phyloP scores from a whole-genome alignment of 2,797 vertebrate species.

The Enteromius afrohamiltoni region DNA sequence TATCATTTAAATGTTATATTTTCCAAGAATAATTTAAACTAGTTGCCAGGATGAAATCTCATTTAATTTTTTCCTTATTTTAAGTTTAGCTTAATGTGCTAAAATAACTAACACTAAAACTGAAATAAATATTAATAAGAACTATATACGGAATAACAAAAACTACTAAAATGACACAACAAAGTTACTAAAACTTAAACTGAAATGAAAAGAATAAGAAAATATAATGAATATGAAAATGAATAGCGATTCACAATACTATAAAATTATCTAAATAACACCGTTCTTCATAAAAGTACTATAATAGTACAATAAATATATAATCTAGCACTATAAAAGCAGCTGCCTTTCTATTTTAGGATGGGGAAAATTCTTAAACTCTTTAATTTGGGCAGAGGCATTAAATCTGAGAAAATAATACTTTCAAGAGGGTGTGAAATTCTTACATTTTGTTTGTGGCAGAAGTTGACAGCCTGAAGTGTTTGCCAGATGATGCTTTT shows the following conservation, averaged over 20 bases:
- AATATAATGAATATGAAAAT: background rate
- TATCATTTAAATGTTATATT: background rate
- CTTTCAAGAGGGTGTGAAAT: background rate
- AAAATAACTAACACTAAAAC: background rate
- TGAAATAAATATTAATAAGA: too few relatives aligned
- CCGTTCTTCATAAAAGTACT: background rate
- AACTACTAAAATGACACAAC: too few relatives aligned
- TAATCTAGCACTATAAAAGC: background rate
- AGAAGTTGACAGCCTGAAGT: conserved; percentile 93
- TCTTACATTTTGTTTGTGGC: conserved; percentile 88
- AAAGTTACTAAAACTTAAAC: background rate
- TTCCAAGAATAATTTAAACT: background rate
- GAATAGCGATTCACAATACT: background rate
- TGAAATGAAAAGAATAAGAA: background rate
- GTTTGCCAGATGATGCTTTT: conserved; percentile 94
- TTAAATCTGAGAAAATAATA: background rate
- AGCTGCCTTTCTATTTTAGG: background rate
- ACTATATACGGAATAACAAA: too few relatives aligned
- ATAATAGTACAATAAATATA: too few relatives aligned
- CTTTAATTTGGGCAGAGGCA: background rate
- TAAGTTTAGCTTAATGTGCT: background rate
- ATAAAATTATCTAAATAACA: background rate
- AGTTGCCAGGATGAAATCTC: background rate
- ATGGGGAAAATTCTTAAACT: background rate
- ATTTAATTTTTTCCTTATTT: background rate